Evolutionary conservation across 2,113 vertebrate genomes (phyloP).

Genomic region (Mustela nigripes): DNA sequence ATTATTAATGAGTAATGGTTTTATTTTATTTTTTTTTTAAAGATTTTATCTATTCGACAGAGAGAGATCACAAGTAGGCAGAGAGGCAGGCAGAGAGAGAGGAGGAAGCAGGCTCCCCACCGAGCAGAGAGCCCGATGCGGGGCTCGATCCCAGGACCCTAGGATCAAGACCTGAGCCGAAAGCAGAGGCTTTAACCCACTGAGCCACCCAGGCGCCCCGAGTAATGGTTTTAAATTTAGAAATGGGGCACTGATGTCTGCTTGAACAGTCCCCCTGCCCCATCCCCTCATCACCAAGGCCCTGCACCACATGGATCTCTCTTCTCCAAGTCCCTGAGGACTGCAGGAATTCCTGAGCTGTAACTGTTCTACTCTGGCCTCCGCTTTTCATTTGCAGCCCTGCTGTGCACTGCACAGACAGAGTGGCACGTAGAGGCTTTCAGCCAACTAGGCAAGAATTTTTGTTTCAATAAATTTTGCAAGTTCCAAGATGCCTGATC

Average conservation of each 20-base stretch:
- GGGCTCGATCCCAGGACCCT: too few relatives aligned
- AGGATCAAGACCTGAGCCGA: too few relatives aligned
- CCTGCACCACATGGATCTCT: neutral
- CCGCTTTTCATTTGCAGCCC: neutral
- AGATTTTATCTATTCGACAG: too few relatives aligned
- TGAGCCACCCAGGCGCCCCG: too few relatives aligned
- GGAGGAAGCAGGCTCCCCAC: too few relatives aligned
- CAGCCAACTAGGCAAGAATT: neutral
- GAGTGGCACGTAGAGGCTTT: neutral
- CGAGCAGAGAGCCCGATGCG: too few relatives aligned
- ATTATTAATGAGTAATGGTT: neutral
- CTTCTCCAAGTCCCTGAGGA: too few relatives aligned
- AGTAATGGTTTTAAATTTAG: neutral
- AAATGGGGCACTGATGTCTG: neutral
- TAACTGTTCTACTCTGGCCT: neutral
- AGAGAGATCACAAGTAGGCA: too few relatives aligned
- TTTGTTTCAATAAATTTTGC: constrained; percentile 48
- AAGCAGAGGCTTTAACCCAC: too few relatives aligned
- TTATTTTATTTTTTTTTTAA: neutral
- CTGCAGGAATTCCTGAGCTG: neutral
- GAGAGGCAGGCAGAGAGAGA: too few relatives aligned
- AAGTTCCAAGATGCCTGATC: constrained; percentile 41
- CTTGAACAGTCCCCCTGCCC: neutral
- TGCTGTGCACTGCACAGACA: neutral
- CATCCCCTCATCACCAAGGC: neutral